These are phyloP conservation scores for Trichopoda pennipes DNA, from an alignment of 2,888 invertebrate genomes.

Conservation along the genomic window DNA sequence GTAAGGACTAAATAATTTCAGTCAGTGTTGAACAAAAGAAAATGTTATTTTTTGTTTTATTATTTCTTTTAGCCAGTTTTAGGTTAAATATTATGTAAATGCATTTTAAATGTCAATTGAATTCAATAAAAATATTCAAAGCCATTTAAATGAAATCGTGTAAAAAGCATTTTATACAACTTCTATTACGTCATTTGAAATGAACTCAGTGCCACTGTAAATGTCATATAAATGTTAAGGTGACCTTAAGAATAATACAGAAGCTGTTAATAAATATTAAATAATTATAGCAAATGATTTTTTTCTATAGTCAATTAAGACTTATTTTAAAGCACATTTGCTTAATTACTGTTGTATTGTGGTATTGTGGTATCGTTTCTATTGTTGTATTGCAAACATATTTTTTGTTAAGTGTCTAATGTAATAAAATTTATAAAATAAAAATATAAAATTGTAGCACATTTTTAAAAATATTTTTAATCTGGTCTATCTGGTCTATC, in stretches of 20 bases:
- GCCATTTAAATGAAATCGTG: not conserved
- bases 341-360: no score
- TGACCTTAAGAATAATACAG: conserved; percentile 28
- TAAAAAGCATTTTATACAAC: conserved; percentile 14
- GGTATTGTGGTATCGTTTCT: no score
- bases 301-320: no score
- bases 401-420: no score
- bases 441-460: no score
- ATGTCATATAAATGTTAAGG: conserved; percentile 33
- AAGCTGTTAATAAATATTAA: not conserved
- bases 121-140: not conserved
- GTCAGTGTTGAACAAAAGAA: conserved; percentile 69
- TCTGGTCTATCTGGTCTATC: no score
- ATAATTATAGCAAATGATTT: no score
- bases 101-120: conserved; percentile 30
- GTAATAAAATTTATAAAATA: no score
- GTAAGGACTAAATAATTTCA: conserved; percentile 63
- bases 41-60: conserved; percentile 25
- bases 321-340: no score
- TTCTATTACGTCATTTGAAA: conserved; percentile 34
- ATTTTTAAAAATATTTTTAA: no score
- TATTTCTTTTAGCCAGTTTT: not conserved
- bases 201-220: conserved; percentile 43
- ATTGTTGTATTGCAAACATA: no score
- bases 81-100: not conserved